A percentile compares a stretch with the other conserved stretches of the same genome.
These are phyloP conservation scores for Gnathonemus longibarbis DNA, from an alignment of 2,113 vertebrate genomes.

Conservation along the genomic window DNA sequence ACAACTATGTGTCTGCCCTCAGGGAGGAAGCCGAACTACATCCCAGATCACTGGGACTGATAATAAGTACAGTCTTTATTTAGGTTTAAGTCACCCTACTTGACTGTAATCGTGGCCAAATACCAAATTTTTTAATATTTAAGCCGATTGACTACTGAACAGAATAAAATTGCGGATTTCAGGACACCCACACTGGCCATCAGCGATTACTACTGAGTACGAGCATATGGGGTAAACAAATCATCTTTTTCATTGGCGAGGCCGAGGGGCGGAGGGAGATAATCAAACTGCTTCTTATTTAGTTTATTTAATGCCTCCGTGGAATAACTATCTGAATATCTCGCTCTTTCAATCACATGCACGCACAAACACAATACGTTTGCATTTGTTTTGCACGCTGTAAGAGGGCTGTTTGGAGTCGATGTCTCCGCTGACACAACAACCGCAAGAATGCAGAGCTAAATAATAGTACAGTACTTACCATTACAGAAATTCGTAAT, in stretches of 20 bases:
- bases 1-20: background rate
- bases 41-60: background rate
- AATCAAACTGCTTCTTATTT: background rate
- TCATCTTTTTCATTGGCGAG: background rate
- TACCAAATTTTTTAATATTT: background rate
- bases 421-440: background rate
- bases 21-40: background rate
- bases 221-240: background rate
- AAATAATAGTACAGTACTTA: background rate
- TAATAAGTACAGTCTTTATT: background rate
- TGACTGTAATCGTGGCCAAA: too few species aligned
- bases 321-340: background rate
- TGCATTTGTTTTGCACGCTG: background rate
- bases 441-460: background rate
- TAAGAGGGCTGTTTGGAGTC: background rate
- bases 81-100: background rate
- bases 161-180: background rate
- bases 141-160: background rate
- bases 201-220: background rate
- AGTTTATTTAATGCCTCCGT: background rate
- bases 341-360: background rate
- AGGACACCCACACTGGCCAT: background rate
- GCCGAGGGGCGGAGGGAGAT: background rate
- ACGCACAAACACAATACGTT: background rate
- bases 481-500: background rate